Percentiles rank a stretch among this genome's conserved stretches.
phyloP scores from a whole-genome alignment of 2,113 vertebrate species.

The Tympanuchus pallidicinctus region DNA sequence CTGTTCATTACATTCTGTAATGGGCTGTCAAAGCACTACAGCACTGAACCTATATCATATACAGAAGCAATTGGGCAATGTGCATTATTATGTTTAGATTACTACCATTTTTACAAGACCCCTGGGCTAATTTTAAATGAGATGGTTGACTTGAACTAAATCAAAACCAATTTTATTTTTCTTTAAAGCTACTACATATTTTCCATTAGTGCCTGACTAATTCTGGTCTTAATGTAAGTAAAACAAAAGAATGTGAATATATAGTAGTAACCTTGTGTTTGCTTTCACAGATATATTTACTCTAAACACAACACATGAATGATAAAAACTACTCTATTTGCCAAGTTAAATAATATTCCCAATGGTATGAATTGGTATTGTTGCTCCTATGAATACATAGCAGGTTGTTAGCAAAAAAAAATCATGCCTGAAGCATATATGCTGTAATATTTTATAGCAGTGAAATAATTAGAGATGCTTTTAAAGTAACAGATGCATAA shows the following conservation, averaged over 20 bases:
- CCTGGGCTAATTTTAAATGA: conserved; percentile 88
- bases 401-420: conserved; percentile 65
- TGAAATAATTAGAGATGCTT: conserved; percentile 75
- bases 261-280: background rate
- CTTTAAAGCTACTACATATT: conserved; percentile 68
- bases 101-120: conserved; percentile 84
- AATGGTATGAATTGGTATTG: conserved; percentile 59
- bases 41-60: conserved; percentile 86
- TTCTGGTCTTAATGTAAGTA: conserved; percentile 31
- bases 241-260: conserved; percentile 55
- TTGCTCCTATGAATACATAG: conserved; percentile 67
- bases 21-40: conserved; percentile 85
- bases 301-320: conserved; percentile 58
- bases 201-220: conserved; percentile 48
- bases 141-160: conserved; percentile 86
- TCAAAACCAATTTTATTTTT: conserved; percentile 76
- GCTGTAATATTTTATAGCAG: conserved; percentile 65
- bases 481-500: conserved; percentile 70
- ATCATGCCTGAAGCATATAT: conserved; percentile 59
- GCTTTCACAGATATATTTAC: conserved; percentile 48
- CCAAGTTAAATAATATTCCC: conserved; percentile 71
- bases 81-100: conserved; percentile 85
- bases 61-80: conserved; percentile 89
- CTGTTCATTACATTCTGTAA: conserved; percentile 87
- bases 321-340: conserved; percentile 62